Conservation (phyloP, 2,797 vertebrate genomes). For the Mus minutoides region DNA sequence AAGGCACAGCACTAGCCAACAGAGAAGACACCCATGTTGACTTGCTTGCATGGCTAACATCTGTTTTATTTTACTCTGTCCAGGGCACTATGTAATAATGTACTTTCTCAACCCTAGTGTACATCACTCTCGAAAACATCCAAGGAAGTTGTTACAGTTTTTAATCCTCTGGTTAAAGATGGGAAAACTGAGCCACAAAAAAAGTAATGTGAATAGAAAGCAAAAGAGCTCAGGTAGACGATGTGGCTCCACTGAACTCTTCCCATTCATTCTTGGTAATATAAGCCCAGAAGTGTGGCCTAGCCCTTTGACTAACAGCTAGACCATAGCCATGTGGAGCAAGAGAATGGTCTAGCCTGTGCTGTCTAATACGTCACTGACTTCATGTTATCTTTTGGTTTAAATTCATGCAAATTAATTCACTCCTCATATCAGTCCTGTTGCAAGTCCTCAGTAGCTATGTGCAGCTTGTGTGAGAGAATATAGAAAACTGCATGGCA, state of each 20-base stretch:
- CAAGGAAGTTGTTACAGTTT: background rate
- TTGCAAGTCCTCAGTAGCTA: background rate
- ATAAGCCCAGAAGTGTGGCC: background rate
- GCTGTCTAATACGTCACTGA: background rate
- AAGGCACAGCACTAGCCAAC: background rate
- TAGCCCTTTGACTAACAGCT: background rate
- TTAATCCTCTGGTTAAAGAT: background rate
- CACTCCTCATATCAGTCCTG: background rate
- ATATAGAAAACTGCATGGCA: background rate
- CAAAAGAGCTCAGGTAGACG: background rate
- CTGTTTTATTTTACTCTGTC: background rate
- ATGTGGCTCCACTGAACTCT: background rate
- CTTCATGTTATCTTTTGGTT: background rate
- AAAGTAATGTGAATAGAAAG: background rate
- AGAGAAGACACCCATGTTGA: background rate
- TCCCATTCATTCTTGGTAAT: background rate
- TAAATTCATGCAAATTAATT: slow-evolving; percentile 17
- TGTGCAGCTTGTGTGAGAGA: background rate
- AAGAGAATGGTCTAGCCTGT: background rate
- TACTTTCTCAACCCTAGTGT: background rate
- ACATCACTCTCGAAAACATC: background rate
- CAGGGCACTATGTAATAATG: background rate
- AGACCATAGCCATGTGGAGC: background rate
- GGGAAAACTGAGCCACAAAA: background rate
- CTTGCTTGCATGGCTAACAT: no score